Conservation (phyloP, 1,140 invertebrate genomes). For the Eumeta japonica region DNA sequence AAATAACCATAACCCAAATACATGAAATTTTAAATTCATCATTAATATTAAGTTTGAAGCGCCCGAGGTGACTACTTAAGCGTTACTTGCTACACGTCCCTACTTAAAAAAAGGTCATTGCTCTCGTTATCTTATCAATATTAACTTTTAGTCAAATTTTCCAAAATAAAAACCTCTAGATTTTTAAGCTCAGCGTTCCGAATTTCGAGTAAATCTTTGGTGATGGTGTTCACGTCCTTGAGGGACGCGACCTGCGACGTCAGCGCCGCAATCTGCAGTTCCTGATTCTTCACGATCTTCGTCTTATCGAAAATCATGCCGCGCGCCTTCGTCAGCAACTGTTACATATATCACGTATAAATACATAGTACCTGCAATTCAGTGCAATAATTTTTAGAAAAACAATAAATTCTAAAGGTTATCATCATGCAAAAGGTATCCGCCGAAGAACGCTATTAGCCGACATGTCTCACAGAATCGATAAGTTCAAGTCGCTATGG, state of each 20-base stretch:
- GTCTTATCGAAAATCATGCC: constrained; percentile 68
- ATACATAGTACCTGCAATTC: not conserved
- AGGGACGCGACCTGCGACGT: constrained; percentile 69
- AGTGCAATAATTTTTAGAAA: not conserved
- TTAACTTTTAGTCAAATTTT: not conserved
- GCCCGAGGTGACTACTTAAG: too few relatives aligned
- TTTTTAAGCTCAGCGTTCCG: constrained; percentile 75
- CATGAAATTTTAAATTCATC: too few relatives aligned
- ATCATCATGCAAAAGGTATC: not conserved
- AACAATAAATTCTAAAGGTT: not conserved
- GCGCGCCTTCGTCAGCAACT: constrained; percentile 62
- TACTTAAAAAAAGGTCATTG: too few relatives aligned
- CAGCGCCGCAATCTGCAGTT: constrained; percentile 70
- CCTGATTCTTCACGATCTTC: constrained; percentile 71
- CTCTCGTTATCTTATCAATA: too few relatives aligned
- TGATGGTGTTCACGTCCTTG: constrained; percentile 75
- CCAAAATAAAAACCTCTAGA: constrained; percentile 56
- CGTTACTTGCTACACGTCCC: too few relatives aligned
- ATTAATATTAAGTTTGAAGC: too few relatives aligned
- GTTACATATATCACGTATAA: too few relatives aligned
- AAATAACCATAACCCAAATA: too few relatives aligned
- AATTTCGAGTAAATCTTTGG: constrained; percentile 74
- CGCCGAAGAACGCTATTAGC: not conserved
- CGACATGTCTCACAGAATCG: too few relatives aligned
- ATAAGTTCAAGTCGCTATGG: too few relatives aligned